phyloP scores from a whole-genome alignment of 2,888 invertebrate species.

The Loripinus fragilis region DNA sequence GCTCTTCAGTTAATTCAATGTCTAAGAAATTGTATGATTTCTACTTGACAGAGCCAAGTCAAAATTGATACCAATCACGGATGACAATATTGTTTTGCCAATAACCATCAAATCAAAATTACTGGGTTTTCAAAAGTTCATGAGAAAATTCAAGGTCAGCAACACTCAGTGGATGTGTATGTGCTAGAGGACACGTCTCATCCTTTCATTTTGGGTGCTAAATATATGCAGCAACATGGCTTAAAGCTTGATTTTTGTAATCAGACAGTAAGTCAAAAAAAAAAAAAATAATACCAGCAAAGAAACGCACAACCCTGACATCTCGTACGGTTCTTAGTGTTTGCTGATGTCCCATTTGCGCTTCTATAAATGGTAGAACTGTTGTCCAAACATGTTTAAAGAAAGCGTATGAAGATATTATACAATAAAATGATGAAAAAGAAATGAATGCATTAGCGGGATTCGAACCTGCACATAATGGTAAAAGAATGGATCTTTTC shows the following conservation, averaged over 20 bases:
- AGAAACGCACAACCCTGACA: background rate
- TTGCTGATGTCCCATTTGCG: too few relatives aligned
- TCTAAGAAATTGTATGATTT: conserved; percentile 13
- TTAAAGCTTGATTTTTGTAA: conserved; percentile 12
- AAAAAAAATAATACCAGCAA: conserved; percentile 13
- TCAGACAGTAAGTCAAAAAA: background rate
- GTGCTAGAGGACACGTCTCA: conserved; percentile 15
- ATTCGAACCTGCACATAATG: too few relatives aligned
- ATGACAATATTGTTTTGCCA: conserved; percentile 12
- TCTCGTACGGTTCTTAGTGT: conserved; percentile 17
- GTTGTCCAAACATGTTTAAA: too few relatives aligned
- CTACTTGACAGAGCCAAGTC: background rate
- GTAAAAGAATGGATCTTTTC: too few relatives aligned
- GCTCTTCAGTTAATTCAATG: conserved; percentile 27
- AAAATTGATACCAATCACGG: conserved; percentile 1
- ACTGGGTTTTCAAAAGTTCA: conserved; percentile 19
- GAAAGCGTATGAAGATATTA: too few relatives aligned
- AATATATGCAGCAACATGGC: conserved; percentile 23
- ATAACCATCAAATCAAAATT: conserved; percentile 16
- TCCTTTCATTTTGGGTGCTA: conserved; percentile 26
- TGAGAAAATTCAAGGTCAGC: background rate
- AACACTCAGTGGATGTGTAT: conserved; percentile 20
- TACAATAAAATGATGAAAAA: too few relatives aligned
- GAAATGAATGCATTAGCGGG: too few relatives aligned
- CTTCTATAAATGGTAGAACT: too few relatives aligned